Evolutionary conservation across 2,113 vertebrate genomes (phyloP).

Genomic region (Nannobrachium achirus): DNA sequence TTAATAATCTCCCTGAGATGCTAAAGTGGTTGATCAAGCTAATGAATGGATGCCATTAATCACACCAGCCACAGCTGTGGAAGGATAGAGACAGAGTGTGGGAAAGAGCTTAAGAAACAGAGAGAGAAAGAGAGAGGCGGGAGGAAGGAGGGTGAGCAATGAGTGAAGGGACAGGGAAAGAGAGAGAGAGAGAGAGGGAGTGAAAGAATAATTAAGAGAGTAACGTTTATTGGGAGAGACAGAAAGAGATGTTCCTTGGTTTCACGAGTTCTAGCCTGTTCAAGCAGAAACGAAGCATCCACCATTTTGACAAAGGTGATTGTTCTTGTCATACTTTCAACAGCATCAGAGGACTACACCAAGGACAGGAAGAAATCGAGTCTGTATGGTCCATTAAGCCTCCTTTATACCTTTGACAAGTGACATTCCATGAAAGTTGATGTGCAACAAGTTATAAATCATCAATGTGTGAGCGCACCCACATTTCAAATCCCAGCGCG

Average conservation of each 20-base stretch:
- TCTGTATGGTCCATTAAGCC: not conserved
- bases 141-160: not conserved
- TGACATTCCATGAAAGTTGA: too few species aligned
- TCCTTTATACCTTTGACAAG: too few species aligned
- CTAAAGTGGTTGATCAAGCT: slow-evolving; percentile 78
- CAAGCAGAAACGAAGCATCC: slow-evolving; percentile 36
- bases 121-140: slow-evolving; percentile 10
- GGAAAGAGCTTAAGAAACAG: slow-evolving; percentile 15
- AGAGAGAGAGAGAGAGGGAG: not conserved
- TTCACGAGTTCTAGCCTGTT: slow-evolving; percentile 37
- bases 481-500: slow-evolving; percentile 13
- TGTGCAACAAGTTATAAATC: not conserved
- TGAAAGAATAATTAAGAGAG: too few species aligned
- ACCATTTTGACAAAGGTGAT: slow-evolving; percentile 30
- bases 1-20: slow-evolving; percentile 72
- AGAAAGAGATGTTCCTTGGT: not conserved
- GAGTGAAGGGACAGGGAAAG: not conserved
- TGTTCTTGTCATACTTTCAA: slow-evolving; percentile 17
- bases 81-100: slow-evolving; percentile 12
- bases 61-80: slow-evolving; percentile 57
- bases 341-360: not conserved
- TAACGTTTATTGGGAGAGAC: not conserved
- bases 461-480: slow-evolving; percentile 7
- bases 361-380: not conserved
- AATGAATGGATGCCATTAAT: slow-evolving; percentile 79